Evolutionary conservation across 2,888 invertebrate species (phyloP).

Genomic region (Ophion ellenae): DNA sequence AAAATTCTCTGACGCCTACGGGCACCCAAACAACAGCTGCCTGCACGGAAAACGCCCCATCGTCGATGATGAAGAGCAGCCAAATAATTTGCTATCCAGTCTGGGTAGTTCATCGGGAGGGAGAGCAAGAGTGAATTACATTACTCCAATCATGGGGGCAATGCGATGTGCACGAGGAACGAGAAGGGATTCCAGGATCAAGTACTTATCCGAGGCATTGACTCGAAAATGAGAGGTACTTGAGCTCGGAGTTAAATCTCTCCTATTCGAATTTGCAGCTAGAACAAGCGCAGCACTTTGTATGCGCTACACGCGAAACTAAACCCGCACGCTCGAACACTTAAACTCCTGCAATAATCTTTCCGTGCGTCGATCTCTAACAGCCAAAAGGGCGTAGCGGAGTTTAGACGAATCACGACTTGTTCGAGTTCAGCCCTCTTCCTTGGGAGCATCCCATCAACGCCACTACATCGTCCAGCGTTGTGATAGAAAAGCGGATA

Average conservation of each 20-base stretch:
- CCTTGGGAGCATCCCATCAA: conserved; percentile 7
- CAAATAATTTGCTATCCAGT: background rate
- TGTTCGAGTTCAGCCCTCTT: background rate
- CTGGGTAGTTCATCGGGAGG: background rate
- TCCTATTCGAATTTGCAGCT: conserved; percentile 61
- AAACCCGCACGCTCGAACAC: background rate
- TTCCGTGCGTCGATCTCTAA: background rate
- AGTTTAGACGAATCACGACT: background rate
- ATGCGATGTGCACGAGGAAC: background rate
- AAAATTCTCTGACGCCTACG: background rate
- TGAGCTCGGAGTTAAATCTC: conserved; percentile 64
- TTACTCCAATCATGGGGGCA: conserved; percentile 54
- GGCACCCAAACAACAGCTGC: background rate
- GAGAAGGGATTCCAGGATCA: conserved; percentile 49
- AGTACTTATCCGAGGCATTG: conserved; percentile 64
- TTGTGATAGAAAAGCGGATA: background rate
- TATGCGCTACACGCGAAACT: background rate
- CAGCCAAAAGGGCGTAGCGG: background rate
- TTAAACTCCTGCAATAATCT: background rate
- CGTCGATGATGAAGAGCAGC: background rate
- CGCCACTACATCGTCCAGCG: background rate
- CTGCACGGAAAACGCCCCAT: background rate
- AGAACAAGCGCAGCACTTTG: conserved; percentile 42
- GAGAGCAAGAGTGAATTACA: conserved; percentile 41
- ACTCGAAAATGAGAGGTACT: conserved; percentile 64